These are phyloP conservation scores for Drosophila fungiperda DNA, from an alignment of 2,888 invertebrate species.

Conservation along the genomic window DNA sequence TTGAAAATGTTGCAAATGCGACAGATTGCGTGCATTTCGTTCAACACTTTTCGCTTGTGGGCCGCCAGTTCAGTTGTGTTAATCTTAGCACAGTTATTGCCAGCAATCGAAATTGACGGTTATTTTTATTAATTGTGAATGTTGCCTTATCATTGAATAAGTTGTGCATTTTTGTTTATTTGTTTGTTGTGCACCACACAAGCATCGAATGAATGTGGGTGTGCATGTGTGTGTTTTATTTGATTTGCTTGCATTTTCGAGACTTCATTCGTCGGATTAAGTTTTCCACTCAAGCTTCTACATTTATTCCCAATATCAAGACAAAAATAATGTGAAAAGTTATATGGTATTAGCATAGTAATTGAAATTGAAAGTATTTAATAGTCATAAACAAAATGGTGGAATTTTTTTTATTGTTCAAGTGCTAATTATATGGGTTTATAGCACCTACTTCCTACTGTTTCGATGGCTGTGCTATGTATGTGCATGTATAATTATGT, in stretches of 20 bases:
- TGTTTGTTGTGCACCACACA: constrained; percentile 32
- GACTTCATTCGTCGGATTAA: background rate
- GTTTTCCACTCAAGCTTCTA: background rate
- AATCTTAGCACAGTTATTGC: constrained; percentile 14
- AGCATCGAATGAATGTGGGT: background rate
- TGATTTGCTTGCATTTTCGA: constrained; percentile 14
- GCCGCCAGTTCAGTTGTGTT: constrained; percentile 8
- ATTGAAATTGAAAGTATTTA: background rate
- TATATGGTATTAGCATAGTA: background rate
- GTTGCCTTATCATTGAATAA: constrained; percentile 33
- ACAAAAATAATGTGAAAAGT: background rate
- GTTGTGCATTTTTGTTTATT: constrained; percentile 29
- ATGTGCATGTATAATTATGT: background rate
- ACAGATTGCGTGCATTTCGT: constrained; percentile 15
- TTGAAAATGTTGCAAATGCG: constrained; percentile 37
- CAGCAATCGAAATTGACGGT: constrained; percentile 1
- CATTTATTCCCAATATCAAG: background rate
- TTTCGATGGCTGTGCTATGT: background rate
- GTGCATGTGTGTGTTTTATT: constrained; percentile 13
- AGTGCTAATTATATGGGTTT: background rate
- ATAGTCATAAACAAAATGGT: background rate
- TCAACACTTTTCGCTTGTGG: constrained; percentile 13
- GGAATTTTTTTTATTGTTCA: background rate
- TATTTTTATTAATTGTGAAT: background rate
- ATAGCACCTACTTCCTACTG: background rate